Percentiles rank a stretch among this genome's conserved stretches.
Evolutionary conservation across 2,797 vertebrate genomes (phyloP).

Genomic region (Bradypodion ventrale): DNA sequence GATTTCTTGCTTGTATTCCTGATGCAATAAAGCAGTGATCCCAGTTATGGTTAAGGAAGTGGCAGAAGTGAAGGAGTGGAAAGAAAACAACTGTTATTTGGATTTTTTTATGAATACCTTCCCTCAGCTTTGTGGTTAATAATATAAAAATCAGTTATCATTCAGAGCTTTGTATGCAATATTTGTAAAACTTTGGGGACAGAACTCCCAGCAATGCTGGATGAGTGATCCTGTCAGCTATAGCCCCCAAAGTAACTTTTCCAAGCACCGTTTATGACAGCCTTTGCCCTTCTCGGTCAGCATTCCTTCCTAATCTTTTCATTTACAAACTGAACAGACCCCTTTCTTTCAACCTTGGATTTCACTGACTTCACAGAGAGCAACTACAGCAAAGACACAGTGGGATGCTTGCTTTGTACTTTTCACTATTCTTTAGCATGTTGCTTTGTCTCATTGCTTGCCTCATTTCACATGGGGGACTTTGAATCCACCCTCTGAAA

Average conservation of each 20-base stretch:
- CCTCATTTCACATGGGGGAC: slow-evolving; percentile 19
- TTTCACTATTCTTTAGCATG: slow-evolving; percentile 17
- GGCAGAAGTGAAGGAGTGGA: neutral
- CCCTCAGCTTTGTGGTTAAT: neutral
- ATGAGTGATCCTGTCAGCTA: too few relatives aligned
- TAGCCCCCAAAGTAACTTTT: too few relatives aligned
- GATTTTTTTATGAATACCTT: neutral
- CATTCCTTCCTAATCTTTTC: slow-evolving; percentile 17
- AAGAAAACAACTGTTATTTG: neutral
- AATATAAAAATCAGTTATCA: neutral
- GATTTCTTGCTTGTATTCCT: too few relatives aligned
- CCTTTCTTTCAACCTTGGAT: slow-evolving; percentile 13
- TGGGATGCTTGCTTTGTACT: slow-evolving; percentile 27
- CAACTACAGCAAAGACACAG: slow-evolving; percentile 19
- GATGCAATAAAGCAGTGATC: neutral
- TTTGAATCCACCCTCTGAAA: slow-evolving; percentile 21
- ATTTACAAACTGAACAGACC: slow-evolving; percentile 15
- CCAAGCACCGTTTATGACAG: neutral
- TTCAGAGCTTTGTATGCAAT: neutral
- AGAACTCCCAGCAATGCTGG: too few relatives aligned
- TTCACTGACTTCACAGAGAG: slow-evolving; percentile 21
- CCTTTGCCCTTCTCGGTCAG: neutral
- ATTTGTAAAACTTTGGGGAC: too few relatives aligned
- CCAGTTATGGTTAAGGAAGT: neutral
- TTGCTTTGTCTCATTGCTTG: slow-evolving; percentile 28